phyloP scores from a whole-genome alignment of 2,797 vertebrate genomes.

The Menidia menidia region DNA sequence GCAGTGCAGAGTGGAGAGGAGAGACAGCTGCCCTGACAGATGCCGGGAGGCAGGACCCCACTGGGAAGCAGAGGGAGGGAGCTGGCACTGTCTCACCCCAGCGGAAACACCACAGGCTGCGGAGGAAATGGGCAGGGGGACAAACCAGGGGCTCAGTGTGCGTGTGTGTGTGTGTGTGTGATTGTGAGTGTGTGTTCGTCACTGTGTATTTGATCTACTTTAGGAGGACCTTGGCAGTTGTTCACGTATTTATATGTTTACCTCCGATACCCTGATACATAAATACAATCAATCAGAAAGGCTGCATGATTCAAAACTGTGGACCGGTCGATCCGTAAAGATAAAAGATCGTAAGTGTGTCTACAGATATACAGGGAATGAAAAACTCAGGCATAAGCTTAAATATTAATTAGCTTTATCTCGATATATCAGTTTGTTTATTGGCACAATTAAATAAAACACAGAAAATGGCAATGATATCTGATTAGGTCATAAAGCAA shows the following conservation, averaged over 20 bases:
- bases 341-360: neutral
- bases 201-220: conserved; percentile 54
- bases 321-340: conserved; percentile 15
- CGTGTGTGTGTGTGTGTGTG: conserved; percentile 54
- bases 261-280: conserved; percentile 21
- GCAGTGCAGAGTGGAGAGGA: conserved; percentile 82
- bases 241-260: conserved; percentile 46
- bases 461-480: too few species aligned
- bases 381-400: too few species aligned
- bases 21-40: conserved; percentile 88
- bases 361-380: too few species aligned
- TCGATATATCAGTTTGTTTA: too few species aligned
- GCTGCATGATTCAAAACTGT: conserved; percentile 11
- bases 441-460: too few species aligned
- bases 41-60: conserved; percentile 89
- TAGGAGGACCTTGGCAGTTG: conserved; percentile 58
- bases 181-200: conserved; percentile 50
- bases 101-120: conserved; percentile 88
- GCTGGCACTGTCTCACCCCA: conserved; percentile 87
- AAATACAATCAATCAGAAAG: conserved; percentile 18
- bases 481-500: too few species aligned
- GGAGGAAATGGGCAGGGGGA: conserved; percentile 88
- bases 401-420: too few species aligned
- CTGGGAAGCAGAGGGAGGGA: conserved; percentile 86
- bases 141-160: conserved; percentile 80